Base-by-base conservation (phyloP, 1,140 invertebrate genomes). In the Drosophila ironensis region DNA sequence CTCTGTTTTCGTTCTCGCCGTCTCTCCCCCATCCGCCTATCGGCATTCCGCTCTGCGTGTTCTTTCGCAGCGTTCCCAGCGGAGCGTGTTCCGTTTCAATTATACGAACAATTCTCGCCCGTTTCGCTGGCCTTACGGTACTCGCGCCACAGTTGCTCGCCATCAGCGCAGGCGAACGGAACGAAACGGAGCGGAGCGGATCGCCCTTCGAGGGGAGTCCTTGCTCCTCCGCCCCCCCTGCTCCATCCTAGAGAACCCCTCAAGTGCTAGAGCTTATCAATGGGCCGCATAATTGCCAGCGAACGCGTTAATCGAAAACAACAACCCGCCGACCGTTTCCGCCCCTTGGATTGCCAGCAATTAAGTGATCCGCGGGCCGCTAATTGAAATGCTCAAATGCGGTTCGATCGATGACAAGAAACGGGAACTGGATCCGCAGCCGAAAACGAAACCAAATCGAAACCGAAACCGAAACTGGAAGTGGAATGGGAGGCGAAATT, bases 341-440 rank as follows among this genome's bases (percentile, higher is more conserved):
- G 72, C 60, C 76, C 71, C 67, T 53, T 51, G 16, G 45, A 28
- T 27, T 19, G 17, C 35, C 19, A 17, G 56, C 76, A 82, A 81
- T 82, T 84, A 77, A 73, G 48, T 56, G 67, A 57, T 46, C 52
- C 60, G 76, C 72, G 77, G 75, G 48, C 48, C 41, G 56, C 78
- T 81, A 82, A 82, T 82, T 84, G 73, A 84, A 84, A 70, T 78
- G 80, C 72, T 66, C 63, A 48, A 68, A 41, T 54, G 60, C 76
- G 54, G 70, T 72, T 22, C 40, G 80, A 81, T 81, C 76, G 50
- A 47, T 22, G 27, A 40, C 30, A 57, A 40, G 16, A 14, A 22
- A 27, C 24, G 12, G 27, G 14, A 27, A n/a, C n/a, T n/a, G n/a
- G n/a, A n/a, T n/a, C n/a, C n/a, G n/a, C n/a, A n/a, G n/a, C n/a